Percentiles rank a stretch among this genome's conserved stretches.
Conservation (phyloP, 2,113 vertebrate genomes). For the Romanogobio albipinnatus region DNA sequence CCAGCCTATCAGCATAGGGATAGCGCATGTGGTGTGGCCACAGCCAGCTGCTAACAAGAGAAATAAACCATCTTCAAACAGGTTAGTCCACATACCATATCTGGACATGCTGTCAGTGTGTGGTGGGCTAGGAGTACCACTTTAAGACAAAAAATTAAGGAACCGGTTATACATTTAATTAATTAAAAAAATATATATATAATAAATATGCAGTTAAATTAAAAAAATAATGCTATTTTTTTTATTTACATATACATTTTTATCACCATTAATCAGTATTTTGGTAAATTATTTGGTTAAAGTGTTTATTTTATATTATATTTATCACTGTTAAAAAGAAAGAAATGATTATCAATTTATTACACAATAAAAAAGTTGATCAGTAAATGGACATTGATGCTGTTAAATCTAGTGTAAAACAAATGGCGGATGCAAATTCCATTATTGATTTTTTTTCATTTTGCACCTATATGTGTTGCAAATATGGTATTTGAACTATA, state of each 20-base stretch:
- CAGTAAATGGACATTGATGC: neutral
- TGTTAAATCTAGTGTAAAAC: neutral
- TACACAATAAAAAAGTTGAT: neutral
- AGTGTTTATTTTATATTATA: neutral
- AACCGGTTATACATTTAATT: neutral
- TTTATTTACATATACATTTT: neutral
- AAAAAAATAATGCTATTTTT: neutral
- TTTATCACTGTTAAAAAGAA: neutral
- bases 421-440: neutral
- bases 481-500: neutral
- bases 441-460: neutral
- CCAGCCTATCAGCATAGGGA: slow-evolving; percentile 96
- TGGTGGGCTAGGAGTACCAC: neutral
- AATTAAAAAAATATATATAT: neutral
- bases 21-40: slow-evolving; percentile 97
- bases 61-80: slow-evolving; percentile 90
- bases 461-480: neutral
- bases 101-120: neutral
- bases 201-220: neutral
- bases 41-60: slow-evolving; percentile 91
- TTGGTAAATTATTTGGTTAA: neutral
- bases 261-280: neutral
- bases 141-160: neutral
- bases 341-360: too few species aligned
- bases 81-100: slow-evolving; percentile 70